Percentiles rank a stretch among this genome's conserved stretches.
Conservation (phyloP, 1,140 invertebrate genomes). For the Eriocheir sinensis region DNA sequence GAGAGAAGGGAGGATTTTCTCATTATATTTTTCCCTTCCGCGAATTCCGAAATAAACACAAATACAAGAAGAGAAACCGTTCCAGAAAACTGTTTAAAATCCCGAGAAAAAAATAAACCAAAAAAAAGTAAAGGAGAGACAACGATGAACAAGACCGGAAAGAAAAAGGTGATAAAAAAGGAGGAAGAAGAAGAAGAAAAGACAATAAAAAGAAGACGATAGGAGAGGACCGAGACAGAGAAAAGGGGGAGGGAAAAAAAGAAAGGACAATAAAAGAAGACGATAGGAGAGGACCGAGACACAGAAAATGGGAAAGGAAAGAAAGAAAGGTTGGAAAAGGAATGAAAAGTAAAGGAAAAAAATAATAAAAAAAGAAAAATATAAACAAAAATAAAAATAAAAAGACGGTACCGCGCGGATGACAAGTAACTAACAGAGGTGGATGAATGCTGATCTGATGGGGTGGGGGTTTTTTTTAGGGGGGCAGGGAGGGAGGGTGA, state of each 20-base stretch:
- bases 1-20: not conserved
- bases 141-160: no score
- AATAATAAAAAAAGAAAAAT: not conserved
- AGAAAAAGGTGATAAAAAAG: not conserved
- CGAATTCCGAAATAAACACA: no score
- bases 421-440: no score
- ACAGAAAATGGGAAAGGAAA: no score
- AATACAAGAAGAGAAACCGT: not conserved
- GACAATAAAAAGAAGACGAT: not conserved
- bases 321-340: not conserved
- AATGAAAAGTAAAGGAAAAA: not conserved
- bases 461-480: not conserved
- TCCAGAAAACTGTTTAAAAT: not conserved
- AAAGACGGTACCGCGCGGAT: no score
- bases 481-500: not conserved
- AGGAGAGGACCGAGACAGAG: not conserved
- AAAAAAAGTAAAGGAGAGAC: not conserved
- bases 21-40: not conserved
- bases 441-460: not conserved
- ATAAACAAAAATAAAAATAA: not conserved
- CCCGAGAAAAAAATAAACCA: not conserved
- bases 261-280: no score
- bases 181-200: not conserved
- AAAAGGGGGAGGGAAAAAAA: not conserved
- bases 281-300: no score